A percentile compares a stretch with the other conserved stretches of the same genome.
Conservation (phyloP, 1,140 invertebrate genomes). For the Rhagoletis pomonella region DNA sequence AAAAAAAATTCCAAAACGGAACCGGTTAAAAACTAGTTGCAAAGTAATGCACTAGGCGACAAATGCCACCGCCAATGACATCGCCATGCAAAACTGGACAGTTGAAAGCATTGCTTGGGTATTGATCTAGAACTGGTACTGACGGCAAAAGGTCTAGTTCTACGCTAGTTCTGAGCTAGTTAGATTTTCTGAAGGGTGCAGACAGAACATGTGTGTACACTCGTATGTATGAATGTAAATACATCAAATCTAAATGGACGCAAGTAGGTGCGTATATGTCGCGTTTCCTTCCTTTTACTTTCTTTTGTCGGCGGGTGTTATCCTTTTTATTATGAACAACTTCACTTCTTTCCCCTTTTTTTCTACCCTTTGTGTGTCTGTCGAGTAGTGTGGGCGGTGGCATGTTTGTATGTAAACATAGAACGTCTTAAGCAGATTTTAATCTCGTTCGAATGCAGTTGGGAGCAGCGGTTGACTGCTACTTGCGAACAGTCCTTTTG, state of each 20-base stretch:
- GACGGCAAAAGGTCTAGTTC: too few species aligned
- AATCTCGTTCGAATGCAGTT: conserved; percentile 58
- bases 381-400: background rate
- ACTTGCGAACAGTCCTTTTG: background rate
- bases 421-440: conserved; percentile 65
- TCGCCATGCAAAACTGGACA: too few species aligned
- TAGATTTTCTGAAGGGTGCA: background rate
- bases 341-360: background rate
- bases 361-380: background rate
- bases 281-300: background rate
- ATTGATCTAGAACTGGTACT: too few species aligned
- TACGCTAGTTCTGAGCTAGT: too few species aligned
- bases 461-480: background rate
- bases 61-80: too few species aligned
- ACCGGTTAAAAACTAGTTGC: too few species aligned
- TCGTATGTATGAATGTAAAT: background rate
- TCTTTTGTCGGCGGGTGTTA: background rate
- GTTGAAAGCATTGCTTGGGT: too few species aligned
- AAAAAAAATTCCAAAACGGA: too few species aligned
- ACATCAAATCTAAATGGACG: background rate
- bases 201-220: background rate
- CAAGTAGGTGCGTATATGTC: background rate
- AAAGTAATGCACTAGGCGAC: too few species aligned
- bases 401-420: conserved; percentile 60
- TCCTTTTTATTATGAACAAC: conserved; percentile 42